A percentile compares a stretch with the other conserved stretches of the same genome.
These are phyloP conservation scores for Drosophila longiperda DNA, from an alignment of 2,888 invertebrate species.

Conservation along the genomic window DNA sequence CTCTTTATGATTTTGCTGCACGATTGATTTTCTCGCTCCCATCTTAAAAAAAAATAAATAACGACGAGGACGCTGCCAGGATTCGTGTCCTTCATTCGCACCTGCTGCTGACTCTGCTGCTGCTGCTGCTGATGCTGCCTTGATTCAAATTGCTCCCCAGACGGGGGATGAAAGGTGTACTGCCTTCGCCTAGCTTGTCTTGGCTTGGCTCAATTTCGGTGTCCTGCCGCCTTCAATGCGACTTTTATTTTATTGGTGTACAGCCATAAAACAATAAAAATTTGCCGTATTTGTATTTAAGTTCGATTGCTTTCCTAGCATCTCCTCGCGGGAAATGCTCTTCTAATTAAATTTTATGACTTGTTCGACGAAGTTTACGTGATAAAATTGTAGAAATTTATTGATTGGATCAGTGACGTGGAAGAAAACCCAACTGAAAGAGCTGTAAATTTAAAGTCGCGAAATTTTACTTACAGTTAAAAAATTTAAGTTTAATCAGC, in stretches of 20 bases:
- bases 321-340: slow-evolving; percentile 59
- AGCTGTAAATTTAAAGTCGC: not conserved
- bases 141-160: slow-evolving; percentile 59
- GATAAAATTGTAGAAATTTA: slow-evolving; percentile 48
- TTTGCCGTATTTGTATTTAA: slow-evolving; percentile 56
- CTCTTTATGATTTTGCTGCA: slow-evolving; percentile 71
- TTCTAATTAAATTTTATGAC: slow-evolving; percentile 77
- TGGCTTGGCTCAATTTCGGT: slow-evolving; percentile 6
- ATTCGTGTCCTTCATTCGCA: slow-evolving; percentile 57
- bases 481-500: not conserved
- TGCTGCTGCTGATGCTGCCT: slow-evolving; percentile 25
- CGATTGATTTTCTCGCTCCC: slow-evolving; percentile 74
- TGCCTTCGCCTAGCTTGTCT: not conserved
- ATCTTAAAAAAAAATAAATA: slow-evolving; percentile 8
- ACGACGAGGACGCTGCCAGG: slow-evolving; percentile 15
- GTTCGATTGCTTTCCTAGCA: slow-evolving; percentile 55
- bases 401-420: slow-evolving; percentile 17
- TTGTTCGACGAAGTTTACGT: slow-evolving; percentile 61
- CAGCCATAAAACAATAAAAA: slow-evolving; percentile 74
- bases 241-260: slow-evolving; percentile 51
- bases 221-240: slow-evolving; percentile 37
- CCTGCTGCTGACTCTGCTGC: slow-evolving; percentile 40
- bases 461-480: not conserved
- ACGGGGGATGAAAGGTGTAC: slow-evolving; percentile 16
- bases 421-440: not conserved